A percentile compares a stretch with the other conserved stretches of the same genome.
phyloP scores from a whole-genome alignment of 2,888 invertebrate genomes.

The Perizoma affinitatum region DNA sequence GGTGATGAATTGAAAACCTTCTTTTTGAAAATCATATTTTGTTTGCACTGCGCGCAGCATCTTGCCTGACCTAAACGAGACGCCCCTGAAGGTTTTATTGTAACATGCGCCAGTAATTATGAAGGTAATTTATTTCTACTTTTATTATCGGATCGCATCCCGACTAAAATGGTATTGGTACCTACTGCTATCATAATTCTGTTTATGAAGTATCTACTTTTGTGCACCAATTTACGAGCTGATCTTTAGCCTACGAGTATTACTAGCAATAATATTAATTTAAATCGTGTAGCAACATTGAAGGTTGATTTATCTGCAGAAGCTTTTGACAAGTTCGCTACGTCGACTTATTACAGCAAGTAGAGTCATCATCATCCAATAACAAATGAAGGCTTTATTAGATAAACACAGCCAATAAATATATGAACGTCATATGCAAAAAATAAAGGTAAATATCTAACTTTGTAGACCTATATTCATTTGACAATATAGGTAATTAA shows the following conservation, averaged over 20 bases:
- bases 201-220: constrained; percentile 15
- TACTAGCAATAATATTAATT: constrained; percentile 11
- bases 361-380: no score
- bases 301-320: neutral
- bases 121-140: constrained; percentile 34
- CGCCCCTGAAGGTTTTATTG: constrained; percentile 16
- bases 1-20: no score
- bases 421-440: no score
- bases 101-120: constrained; percentile 28
- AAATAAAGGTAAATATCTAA: no score
- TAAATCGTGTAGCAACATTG: constrained; percentile 10
- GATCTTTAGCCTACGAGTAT: constrained; percentile 1
- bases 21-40: constrained; percentile 25
- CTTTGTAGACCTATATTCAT: no score
- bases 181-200: constrained; percentile 13
- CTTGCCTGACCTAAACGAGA: constrained; percentile 30
- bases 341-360: no score
- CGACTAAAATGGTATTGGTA: constrained; percentile 19
- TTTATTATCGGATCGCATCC: constrained; percentile 17
- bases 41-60: constrained; percentile 17
- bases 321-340: no score
- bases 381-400: no score
- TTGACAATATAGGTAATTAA: no score
- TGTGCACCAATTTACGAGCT: constrained; percentile 15
- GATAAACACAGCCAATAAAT: no score